Conservation (phyloP, 2,113 vertebrate species). For the Corythaixoides concolor region DNA sequence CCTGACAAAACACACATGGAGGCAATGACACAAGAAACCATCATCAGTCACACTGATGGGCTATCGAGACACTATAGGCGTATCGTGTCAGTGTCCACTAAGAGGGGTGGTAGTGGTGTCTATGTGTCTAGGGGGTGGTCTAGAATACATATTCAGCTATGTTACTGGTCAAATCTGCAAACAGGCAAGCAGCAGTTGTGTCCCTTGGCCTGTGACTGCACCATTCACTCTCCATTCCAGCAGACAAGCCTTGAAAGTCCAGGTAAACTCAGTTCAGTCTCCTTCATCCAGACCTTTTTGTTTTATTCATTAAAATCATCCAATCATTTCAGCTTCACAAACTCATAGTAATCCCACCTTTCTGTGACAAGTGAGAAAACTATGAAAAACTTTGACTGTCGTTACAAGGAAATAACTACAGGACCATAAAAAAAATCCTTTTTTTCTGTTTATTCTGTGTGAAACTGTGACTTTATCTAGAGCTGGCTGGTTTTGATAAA, state of each 20-base stretch:
- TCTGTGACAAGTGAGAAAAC: background rate
- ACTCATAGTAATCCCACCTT: background rate
- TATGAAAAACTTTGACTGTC: background rate
- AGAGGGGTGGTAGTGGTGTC: no score
- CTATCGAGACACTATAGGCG: rapidly evolving
- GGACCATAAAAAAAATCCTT: background rate
- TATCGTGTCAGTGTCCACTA: no score
- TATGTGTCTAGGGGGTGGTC: no score
- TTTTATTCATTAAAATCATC: background rate
- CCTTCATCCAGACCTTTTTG: background rate
- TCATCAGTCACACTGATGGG: no score
- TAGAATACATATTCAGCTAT: no score
- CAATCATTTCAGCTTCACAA: background rate
- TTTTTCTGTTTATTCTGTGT: background rate
- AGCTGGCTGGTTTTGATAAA: background rate
- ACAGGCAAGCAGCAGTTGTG: no score
- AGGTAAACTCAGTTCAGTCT: background rate
- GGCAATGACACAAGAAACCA: background rate
- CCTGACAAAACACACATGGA: background rate
- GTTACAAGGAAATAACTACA: background rate
- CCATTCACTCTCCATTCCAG: background rate
- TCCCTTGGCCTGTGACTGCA: background rate
- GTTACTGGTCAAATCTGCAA: no score
- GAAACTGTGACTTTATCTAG: background rate
- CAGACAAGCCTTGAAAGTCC: background rate